These are phyloP conservation scores for Smutsia temminckii DNA, from an alignment of 2,797 vertebrate species.

Conservation along the genomic window DNA sequence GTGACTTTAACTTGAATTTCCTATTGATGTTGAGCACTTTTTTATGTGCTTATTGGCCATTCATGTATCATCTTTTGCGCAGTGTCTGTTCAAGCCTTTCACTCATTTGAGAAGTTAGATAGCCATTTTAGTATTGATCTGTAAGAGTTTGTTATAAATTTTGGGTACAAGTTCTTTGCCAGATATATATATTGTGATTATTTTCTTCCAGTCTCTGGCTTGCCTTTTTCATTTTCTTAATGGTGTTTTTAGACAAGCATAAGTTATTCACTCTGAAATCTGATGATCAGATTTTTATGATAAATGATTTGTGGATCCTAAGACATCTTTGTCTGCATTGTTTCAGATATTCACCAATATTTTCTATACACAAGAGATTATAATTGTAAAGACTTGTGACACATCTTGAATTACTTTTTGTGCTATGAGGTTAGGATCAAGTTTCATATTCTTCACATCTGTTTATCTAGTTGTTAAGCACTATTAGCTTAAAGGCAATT, in stretches of 20 bases:
- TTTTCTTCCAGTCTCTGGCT: not conserved
- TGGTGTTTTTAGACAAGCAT: not conserved
- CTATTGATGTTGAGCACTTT: not conserved
- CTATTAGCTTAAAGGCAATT: not conserved
- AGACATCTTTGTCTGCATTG: not conserved
- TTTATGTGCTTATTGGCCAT: not conserved
- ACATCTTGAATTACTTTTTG: not conserved
- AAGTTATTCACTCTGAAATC: not conserved
- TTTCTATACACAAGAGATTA: not conserved
- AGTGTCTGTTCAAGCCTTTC: not conserved
- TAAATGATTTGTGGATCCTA: not conserved
- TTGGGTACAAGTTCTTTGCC: not conserved
- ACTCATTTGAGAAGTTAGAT: not conserved
- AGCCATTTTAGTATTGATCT: not conserved
- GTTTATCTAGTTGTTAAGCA: not conserved
- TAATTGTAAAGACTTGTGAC: not conserved
- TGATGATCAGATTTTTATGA: not conserved
- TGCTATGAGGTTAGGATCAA: not conserved
- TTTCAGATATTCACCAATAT: not conserved
- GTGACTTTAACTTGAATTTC: not conserved
- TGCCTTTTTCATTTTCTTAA: not conserved
- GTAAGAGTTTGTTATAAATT: not conserved
- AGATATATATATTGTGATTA: not conserved
- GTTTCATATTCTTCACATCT: not conserved
- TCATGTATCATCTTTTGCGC: not conserved